Base-by-base conservation (phyloP, 2,888 invertebrate species). In the Nebria brevicollis region DNA sequence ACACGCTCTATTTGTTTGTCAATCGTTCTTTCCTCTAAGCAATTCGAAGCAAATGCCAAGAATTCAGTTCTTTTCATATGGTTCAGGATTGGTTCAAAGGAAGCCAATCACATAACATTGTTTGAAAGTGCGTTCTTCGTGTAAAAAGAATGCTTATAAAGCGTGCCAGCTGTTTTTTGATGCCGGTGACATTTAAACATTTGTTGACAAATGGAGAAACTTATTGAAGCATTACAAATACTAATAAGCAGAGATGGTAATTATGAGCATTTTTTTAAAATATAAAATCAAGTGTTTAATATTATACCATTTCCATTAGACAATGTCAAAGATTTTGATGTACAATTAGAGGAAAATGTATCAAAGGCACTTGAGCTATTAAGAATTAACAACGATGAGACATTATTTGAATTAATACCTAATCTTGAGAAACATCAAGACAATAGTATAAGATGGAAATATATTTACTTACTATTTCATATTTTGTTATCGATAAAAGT, bases 391-490 rank as follows among this genome's bases (percentile, higher is more conserved):
- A 70, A 83, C 34, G 66, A 79, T 15, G 77, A 83, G n/a, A 72
- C 83, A 68, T 72, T 84, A 68, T 64, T 65, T 78, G 72, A 65
- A 72, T 81, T 77, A 25, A 64, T 72, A 72, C 66, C 73, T 1
- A 41, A 66, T 41, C 66, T 72, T 43, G 72, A 42, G 77, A 80
- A 65, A 41, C 72, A 20, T 79, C 13, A 83, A 20, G 84, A 85
- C 75, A 20, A 83, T 68, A 85, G 85, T n/a, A 74, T 82, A 85
- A 85, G 90, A 82, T 90, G 89, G 87, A 86, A 86, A 77, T 92
- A 91, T 85, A 84, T 93, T 64, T 83, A 86, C 13, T 87, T 90
- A 79, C 90, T 90, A 83, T 87, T 90, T 65, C 85, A 88, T 83
- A 87, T 91, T 84, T 88, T 92, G 73, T 88, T 91, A 86, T 84